A percentile compares a stretch with the other conserved stretches of the same genome.
These are phyloP conservation scores for Kryptopterus vitreolus DNA, from an alignment of 2,797 vertebrate species.

Conservation along the genomic window DNA sequence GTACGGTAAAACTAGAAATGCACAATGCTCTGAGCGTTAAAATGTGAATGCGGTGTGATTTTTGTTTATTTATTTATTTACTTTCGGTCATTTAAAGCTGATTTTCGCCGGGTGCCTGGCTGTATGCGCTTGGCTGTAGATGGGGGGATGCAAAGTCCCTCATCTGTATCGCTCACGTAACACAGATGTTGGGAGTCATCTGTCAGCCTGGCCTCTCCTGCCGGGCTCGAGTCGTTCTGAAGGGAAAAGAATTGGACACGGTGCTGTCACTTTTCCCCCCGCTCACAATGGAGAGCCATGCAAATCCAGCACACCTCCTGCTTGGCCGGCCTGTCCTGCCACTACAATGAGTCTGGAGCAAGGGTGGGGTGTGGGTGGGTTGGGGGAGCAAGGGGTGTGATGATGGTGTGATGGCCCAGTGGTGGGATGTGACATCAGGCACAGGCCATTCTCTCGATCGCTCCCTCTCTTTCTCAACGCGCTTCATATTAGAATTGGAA, in stretches of 20 bases:
- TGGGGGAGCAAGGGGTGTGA: too few species aligned
- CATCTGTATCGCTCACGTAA: slow-evolving; percentile 97
- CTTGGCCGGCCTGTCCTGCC: slow-evolving; percentile 86
- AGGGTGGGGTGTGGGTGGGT: too few species aligned
- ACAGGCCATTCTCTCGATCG: slow-evolving; percentile 75
- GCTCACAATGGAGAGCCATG: slow-evolving; percentile 96
- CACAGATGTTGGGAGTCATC: slow-evolving; percentile 99
- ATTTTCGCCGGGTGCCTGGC: slow-evolving; percentile 67
- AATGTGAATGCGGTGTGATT: too few species aligned
- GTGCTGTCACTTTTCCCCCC: slow-evolving; percentile 98
- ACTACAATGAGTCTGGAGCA: slow-evolving; percentile 75
- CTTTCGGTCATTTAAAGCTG: slow-evolving; percentile 70
- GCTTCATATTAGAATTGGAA: slow-evolving; percentile 97
- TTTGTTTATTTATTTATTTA: too few species aligned
- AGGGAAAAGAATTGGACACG: slow-evolving; percentile 98
- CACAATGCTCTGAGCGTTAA: too few species aligned
- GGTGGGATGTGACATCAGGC: slow-evolving; percentile 92
- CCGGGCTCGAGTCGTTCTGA: slow-evolving; percentile 91
- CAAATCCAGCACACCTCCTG: slow-evolving; percentile 89
- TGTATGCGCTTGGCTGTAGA: slow-evolving; percentile 61
- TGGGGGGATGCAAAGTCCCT: slow-evolving; percentile 78
- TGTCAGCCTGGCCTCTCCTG: slow-evolving; percentile 97
- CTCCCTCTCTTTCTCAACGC: slow-evolving; percentile 11
- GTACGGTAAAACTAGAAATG: not conserved
- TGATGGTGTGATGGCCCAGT: slow-evolving; percentile 61